Percentiles rank a stretch among this genome's conserved stretches.
Conservation (phyloP, 2,113 vertebrate genomes). For the Ciconia boyciana region DNA sequence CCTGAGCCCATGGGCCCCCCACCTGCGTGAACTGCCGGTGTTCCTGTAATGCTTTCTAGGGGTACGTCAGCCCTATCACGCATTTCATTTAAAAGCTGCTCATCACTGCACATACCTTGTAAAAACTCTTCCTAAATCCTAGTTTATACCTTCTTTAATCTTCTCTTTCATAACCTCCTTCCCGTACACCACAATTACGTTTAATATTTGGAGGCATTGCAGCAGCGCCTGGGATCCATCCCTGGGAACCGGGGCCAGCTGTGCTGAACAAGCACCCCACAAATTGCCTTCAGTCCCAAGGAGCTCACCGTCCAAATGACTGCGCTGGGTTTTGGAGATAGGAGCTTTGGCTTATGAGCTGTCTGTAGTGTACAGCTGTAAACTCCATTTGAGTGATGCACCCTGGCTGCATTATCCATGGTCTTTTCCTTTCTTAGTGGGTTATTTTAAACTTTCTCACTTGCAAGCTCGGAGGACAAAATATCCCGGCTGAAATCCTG, state of each 20-base stretch:
- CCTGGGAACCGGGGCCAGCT: neutral
- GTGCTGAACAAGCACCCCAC: neutral
- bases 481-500: neutral
- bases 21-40: rapidly evolving
- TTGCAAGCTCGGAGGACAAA: neutral
- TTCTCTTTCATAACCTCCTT: neutral
- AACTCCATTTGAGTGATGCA: neutral
- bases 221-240: neutral
- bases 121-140: neutral
- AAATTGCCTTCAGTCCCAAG: neutral
- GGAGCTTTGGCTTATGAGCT: neutral
- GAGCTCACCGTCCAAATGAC: rapidly evolving
- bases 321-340: neutral
- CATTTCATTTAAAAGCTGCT: neutral
- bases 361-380: neutral
- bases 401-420: neutral
- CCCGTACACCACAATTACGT: neutral
- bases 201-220: neutral
- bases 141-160: neutral
- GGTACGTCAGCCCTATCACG: neutral
- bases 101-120: neutral
- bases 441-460: neutral
- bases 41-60: neutral
- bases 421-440: neutral
- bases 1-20: neutral